Evolutionary conservation across 2,888 invertebrate species (phyloP).

Genomic region (Elmis aenea): DNA sequence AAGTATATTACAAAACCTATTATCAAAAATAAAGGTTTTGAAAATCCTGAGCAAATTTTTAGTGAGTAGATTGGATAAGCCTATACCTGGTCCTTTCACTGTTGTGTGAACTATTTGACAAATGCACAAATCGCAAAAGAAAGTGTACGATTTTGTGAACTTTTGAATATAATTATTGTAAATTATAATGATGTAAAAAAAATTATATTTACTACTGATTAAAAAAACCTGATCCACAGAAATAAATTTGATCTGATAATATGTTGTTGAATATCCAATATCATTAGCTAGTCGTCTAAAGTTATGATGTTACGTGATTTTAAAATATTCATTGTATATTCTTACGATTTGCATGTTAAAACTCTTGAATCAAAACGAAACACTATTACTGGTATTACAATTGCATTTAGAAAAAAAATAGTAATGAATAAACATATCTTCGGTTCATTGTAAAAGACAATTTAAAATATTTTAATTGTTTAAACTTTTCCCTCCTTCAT

Average conservation of each 20-base stretch:
- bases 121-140: constrained; percentile 6
- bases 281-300: constrained; percentile 5
- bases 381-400: constrained; percentile 2
- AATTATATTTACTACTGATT: no score
- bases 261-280: constrained; percentile 2
- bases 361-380: no score
- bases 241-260: constrained; percentile 5
- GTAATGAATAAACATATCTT: no score
- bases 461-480: no score
- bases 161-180: constrained; percentile 1
- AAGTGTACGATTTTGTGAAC: constrained; percentile 1
- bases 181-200: no score
- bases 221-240: constrained; percentile 5
- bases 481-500: no score
- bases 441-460: no score
- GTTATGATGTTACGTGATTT: not conserved
- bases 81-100: not conserved
- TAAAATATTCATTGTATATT: not conserved
- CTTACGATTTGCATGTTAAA: constrained; percentile 3
- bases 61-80: constrained; percentile 4
- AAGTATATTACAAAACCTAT: constrained; percentile 2
- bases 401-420: no score
- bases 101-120: constrained; percentile 4
- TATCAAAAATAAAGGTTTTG: constrained; percentile 1
- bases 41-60: constrained; percentile 2